Conservation (phyloP, 2,888 invertebrate genomes). For the Parelbella ahira region DNA sequence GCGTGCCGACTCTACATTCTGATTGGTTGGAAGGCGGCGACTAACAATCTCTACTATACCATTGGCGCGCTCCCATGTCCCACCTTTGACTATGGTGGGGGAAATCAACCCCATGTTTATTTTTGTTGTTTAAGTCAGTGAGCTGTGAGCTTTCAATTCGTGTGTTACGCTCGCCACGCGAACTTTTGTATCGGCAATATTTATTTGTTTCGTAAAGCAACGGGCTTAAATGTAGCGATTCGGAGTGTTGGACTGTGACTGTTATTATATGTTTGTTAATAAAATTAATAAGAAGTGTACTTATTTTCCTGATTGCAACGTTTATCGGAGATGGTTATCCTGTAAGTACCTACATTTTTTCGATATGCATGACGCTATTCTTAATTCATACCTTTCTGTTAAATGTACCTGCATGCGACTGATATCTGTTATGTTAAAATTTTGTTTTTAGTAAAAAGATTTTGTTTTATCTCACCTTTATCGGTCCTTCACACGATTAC, state of each 20-base stretch:
- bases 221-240: conserved; percentile 18
- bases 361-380: too few species aligned
- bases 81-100: conserved; percentile 51
- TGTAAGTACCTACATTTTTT: conserved; percentile 52
- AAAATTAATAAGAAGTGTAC: conserved; percentile 7
- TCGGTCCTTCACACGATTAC: too few species aligned
- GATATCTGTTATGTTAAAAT: too few species aligned
- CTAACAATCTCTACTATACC: conserved; percentile 29
- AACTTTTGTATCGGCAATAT: conserved; percentile 22
- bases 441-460: too few species aligned
- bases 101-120: conserved; percentile 73
- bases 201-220: conserved; percentile 12
- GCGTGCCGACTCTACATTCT: conserved; percentile 32
- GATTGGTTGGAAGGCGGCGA: conserved; percentile 65
- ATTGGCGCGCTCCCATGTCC: conserved; percentile 52
- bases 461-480: too few species aligned
- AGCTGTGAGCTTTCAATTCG: conserved; percentile 62
- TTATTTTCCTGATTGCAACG: conserved; percentile 30
- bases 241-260: conserved; percentile 42
- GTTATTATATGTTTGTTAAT: conserved; percentile 27
- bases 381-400: too few species aligned
- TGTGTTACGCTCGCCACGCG: conserved; percentile 33
- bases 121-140: conserved; percentile 74
- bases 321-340: conserved; percentile 72
- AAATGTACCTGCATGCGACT: too few species aligned